Percentiles rank a stretch among this genome's conserved stretches.
phyloP scores from a whole-genome alignment of 2,797 vertebrate species.

The Erpetoichthys calabaricus region DNA sequence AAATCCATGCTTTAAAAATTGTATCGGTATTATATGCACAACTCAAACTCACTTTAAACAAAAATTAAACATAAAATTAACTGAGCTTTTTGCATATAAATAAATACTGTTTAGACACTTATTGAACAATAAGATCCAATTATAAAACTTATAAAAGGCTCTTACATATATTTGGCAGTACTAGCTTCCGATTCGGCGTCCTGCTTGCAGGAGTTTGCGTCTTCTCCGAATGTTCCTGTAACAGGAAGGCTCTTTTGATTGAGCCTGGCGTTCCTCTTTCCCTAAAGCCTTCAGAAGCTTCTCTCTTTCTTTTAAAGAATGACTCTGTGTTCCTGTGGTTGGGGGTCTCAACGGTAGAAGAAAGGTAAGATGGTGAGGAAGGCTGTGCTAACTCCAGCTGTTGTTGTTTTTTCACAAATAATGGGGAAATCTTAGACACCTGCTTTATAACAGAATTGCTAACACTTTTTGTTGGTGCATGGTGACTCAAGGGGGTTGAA shows the following conservation, averaged over 20 bases:
- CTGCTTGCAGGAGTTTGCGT: not conserved
- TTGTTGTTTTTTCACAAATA: constrained; percentile 14
- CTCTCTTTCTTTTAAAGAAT: constrained; percentile 7
- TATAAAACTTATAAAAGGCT: not conserved
- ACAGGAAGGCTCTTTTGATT: constrained; percentile 11
- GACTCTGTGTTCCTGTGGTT: not conserved
- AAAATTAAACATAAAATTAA: too few species aligned
- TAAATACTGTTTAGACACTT: too few species aligned
- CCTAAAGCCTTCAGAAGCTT: not conserved
- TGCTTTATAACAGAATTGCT: constrained; percentile 11
- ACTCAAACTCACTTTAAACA: too few species aligned
- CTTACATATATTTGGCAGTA: constrained; percentile 27
- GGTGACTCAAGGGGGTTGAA: constrained; percentile 11
- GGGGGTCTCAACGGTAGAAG: constrained; percentile 7
- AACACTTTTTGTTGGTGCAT: not conserved
- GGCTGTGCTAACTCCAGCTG: not conserved
- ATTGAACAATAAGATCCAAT: too few species aligned
- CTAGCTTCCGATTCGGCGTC: too few species aligned
- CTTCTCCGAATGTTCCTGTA: not conserved
- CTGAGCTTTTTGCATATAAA: too few species aligned
- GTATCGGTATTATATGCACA: too few species aligned
- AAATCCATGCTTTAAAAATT: too few species aligned
- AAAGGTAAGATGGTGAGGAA: not conserved
- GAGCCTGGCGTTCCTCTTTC: constrained; percentile 1
- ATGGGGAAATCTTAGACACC: constrained; percentile 25